These are phyloP conservation scores for Strongylocentrotus purpuratus DNA, from an alignment of 35 echinoderm and acorn worm genomes.

Conservation along the genomic window DNA sequence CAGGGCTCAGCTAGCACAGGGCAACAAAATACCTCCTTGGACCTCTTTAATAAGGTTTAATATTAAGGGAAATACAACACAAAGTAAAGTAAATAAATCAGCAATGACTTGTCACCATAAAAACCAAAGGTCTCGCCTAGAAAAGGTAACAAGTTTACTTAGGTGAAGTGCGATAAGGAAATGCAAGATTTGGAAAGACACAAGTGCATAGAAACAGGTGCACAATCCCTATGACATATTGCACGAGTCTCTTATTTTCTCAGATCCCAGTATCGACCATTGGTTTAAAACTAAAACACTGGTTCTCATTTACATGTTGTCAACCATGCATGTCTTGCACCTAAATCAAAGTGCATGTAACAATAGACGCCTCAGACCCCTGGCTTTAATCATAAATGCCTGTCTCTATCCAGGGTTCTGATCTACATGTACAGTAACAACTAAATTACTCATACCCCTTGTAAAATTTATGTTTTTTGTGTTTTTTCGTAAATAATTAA, in stretches of 20 bases:
- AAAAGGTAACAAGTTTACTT: background rate
- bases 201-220: background rate
- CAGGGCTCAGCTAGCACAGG: background rate
- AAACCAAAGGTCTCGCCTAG: background rate
- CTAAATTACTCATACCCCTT: too few species aligned
- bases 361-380: too few species aligned
- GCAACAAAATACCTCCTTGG: background rate
- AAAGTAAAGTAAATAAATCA: background rate
- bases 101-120: conserved; percentile 4
- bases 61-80: background rate
- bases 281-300: too few species aligned
- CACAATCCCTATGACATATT: background rate
- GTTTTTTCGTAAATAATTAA: too few species aligned
- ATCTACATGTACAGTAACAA: too few species aligned
- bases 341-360: too few species aligned
- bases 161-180: background rate
- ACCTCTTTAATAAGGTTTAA: background rate
- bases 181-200: background rate
- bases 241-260: background rate
- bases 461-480: too few species aligned
- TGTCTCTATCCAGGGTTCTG: too few species aligned
- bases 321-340: too few species aligned
- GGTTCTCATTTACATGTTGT: too few species aligned
- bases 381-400: too few species aligned
- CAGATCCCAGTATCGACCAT: background rate